Evolutionary conservation across 2,888 invertebrate genomes (phyloP).

Genomic region (Gnatocerus cornutus): DNA sequence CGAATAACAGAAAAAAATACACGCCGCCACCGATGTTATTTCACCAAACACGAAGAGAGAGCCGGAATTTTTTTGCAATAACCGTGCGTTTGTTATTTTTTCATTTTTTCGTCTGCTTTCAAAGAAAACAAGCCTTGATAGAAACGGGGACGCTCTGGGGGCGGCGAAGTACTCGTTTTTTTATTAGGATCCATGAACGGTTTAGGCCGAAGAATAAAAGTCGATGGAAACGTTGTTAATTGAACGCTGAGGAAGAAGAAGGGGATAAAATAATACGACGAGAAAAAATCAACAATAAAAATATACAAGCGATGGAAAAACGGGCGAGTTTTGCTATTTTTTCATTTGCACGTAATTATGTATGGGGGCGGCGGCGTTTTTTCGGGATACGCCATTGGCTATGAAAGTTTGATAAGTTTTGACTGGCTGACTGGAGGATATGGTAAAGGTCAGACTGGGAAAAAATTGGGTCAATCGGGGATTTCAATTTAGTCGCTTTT

Average conservation of each 20-base stretch:
- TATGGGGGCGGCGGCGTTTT: constrained; percentile 5
- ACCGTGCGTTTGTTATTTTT: constrained; percentile 66
- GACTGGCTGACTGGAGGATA: neutral
- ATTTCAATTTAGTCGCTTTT: neutral
- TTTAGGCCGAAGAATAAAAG: constrained; percentile 28
- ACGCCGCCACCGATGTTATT: constrained; percentile 45
- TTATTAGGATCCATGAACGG: constrained; percentile 4
- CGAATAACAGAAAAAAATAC: constrained; percentile 25
- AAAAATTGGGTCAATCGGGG: neutral
- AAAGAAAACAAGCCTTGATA: constrained; percentile 67
- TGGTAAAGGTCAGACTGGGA: neutral
- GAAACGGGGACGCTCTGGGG: constrained; percentile 55
- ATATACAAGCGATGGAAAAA: constrained; percentile 7
- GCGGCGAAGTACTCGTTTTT: constrained; percentile 29
- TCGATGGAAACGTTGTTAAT: constrained; percentile 18
- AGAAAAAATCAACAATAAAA: constrained; percentile 24
- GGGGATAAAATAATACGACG: neutral
- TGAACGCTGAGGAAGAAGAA: constrained; percentile 8
- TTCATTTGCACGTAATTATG: constrained; percentile 18
- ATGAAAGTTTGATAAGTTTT: constrained; percentile 15
- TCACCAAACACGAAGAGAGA: constrained; percentile 45
- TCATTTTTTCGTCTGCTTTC: constrained; percentile 69
- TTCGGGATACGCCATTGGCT: constrained; percentile 5
- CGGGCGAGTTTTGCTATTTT: constrained; percentile 4
- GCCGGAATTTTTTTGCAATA: constrained; percentile 41